phyloP scores from a whole-genome alignment of 2,888 invertebrate species.

The Microdon myrmicae region DNA sequence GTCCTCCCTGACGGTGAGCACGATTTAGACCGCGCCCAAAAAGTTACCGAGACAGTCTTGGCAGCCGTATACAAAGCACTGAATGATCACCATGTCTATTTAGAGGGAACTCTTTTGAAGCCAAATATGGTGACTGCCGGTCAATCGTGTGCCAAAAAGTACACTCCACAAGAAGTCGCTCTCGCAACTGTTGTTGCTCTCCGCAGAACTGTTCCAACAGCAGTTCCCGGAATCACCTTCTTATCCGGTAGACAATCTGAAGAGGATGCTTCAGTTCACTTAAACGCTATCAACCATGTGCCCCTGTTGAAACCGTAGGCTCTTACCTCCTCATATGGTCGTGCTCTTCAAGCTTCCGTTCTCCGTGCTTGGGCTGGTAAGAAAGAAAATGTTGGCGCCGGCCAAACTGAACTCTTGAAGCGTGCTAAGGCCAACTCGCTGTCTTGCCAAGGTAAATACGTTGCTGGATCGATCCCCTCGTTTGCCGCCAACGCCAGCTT shows the following conservation, averaged over 20 bases:
- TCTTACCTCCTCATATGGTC: slow-evolving; percentile 97
- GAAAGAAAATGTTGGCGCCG: slow-evolving; percentile 84
- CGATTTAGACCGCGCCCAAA: slow-evolving; percentile 90
- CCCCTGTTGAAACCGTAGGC: slow-evolving; percentile 93
- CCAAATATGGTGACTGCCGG: slow-evolving; percentile 99
- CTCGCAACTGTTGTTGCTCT: slow-evolving; percentile 93
- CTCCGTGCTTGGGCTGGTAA: slow-evolving; percentile 95
- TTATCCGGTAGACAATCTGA: slow-evolving; percentile 99
- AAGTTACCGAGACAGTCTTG: slow-evolving; percentile 94
- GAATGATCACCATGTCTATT: slow-evolving; percentile 94
- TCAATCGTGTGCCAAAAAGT: slow-evolving; percentile 80
- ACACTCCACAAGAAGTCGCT: slow-evolving; percentile 88
- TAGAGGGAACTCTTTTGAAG: slow-evolving; percentile 97
- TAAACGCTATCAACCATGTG: slow-evolving; percentile 94
- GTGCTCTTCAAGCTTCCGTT: slow-evolving; percentile 97
- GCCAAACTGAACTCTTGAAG: slow-evolving; percentile 88
- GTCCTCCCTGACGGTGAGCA: slow-evolving; percentile 98
- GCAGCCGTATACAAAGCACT: slow-evolving; percentile 97
- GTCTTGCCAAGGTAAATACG: slow-evolving; percentile 83
- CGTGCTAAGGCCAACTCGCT: slow-evolving; percentile 91
- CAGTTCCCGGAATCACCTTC: slow-evolving; percentile 96
- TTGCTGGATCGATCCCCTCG: slow-evolving; percentile 79
- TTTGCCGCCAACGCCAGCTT: slow-evolving; percentile 79
- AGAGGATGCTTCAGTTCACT: slow-evolving; percentile 94
- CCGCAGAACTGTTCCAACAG: slow-evolving; percentile 92